These are phyloP conservation scores for Albula goreensis DNA, from an alignment of 2,113 vertebrate species.

Conservation along the genomic window DNA sequence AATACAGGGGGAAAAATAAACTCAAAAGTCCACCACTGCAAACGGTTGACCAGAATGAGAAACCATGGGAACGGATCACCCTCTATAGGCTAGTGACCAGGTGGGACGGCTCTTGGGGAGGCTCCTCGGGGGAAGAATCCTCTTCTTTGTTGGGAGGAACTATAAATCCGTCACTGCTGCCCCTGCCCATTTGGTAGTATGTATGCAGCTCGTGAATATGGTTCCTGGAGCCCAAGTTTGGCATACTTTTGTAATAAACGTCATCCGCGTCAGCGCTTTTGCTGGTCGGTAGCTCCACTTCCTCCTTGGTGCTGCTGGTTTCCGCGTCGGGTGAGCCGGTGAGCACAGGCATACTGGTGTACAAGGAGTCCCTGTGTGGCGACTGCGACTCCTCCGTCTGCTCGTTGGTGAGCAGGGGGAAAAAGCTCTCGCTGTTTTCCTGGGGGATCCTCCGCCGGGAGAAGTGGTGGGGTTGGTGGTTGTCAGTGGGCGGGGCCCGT, in stretches of 20 bases:
- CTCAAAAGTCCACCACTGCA: constrained; percentile 64
- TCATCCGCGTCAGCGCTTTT: constrained; percentile 86
- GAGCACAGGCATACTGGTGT: constrained; percentile 94
- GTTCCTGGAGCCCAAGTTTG: constrained; percentile 92
- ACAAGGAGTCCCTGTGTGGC: constrained; percentile 91
- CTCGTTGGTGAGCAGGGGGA: constrained; percentile 92
- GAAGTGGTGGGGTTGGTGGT: constrained; percentile 85
- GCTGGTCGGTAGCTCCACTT: constrained; percentile 78
- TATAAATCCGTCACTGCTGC: constrained; percentile 96
- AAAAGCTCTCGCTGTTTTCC: constrained; percentile 96
- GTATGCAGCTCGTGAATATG: constrained; percentile 92
- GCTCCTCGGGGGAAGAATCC: constrained; percentile 82
- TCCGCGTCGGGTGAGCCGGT: constrained; percentile 78
- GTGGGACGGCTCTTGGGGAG: constrained; percentile 84
- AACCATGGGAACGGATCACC: constrained; percentile 53
- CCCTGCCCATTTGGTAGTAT: constrained; percentile 96
- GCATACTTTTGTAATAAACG: constrained; percentile 99
- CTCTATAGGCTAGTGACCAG: constrained; percentile 98
- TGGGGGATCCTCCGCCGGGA: constrained; percentile 83
- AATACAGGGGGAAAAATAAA: constrained; percentile 42
- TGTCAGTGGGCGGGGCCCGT: constrained; percentile 79
- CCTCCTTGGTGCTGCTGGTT: constrained; percentile 77
- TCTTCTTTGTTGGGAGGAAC: constrained; percentile 84
- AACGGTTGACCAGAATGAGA: constrained; percentile 65
- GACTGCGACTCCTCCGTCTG: constrained; percentile 83